These are phyloP conservation scores for Endotricha flammealis DNA, from an alignment of 2,888 invertebrate species.

Conservation along the genomic window DNA sequence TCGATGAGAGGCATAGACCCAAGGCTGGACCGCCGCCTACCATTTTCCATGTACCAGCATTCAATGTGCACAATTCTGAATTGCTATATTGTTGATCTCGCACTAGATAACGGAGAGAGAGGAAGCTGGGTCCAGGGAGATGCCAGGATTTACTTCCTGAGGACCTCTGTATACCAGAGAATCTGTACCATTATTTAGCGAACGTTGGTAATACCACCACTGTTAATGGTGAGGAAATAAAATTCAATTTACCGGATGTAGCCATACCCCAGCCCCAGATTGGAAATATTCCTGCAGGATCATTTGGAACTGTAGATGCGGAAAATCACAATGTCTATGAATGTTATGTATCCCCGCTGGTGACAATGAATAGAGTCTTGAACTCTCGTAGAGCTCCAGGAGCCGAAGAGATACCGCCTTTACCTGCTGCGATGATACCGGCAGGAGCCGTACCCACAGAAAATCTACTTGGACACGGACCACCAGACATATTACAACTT, in stretches of 20 bases:
- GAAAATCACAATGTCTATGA: slow-evolving; percentile 12
- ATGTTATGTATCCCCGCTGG: slow-evolving; percentile 11
- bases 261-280: slow-evolving; percentile 5
- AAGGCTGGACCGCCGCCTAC: slow-evolving; percentile 14
- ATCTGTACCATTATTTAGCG: no score
- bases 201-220: no score
- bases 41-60: slow-evolving; percentile 15
- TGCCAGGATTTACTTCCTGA: no score
- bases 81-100: no score
- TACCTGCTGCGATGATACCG: slow-evolving; percentile 4
- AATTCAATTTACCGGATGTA: slow-evolving; percentile 3
- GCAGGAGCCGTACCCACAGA: slow-evolving; percentile 5
- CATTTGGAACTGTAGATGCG: slow-evolving; percentile 2
- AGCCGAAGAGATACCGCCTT: neutral
- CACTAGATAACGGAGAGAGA: no score
- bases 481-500: neutral
- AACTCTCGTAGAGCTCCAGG: neutral
- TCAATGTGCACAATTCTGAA: slow-evolving; percentile 15
- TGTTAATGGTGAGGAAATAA: slow-evolving; percentile 13
- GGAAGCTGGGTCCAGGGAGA: no score
- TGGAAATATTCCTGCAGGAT: neutral
- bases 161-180: no score
- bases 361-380: slow-evolving; percentile 6
- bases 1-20: slow-evolving; percentile 16
- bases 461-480: slow-evolving; percentile 9